Conservation (phyloP, 2,888 invertebrate species). For the Napeogenes inachia region DNA sequence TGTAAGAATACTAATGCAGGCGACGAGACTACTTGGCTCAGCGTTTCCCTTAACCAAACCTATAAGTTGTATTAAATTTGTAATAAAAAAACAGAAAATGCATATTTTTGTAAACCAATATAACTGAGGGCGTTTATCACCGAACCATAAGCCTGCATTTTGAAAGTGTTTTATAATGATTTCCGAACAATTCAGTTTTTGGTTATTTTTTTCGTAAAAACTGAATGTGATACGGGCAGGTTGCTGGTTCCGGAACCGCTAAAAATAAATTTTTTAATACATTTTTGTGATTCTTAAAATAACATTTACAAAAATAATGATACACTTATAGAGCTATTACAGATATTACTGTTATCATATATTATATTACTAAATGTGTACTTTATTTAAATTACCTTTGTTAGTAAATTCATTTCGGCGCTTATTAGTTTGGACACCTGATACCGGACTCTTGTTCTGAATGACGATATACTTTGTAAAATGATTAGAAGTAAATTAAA, state of each 20-base stretch:
- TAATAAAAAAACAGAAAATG: conserved; percentile 40
- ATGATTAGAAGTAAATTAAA: no score
- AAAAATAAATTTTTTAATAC: background rate
- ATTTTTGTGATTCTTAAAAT: no score
- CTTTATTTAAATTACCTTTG: no score
- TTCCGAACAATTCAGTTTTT: conserved; percentile 27
- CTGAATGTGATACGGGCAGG: background rate
- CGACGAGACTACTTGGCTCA: conserved; percentile 47
- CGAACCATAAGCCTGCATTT: conserved; percentile 40
- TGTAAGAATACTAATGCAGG: conserved; percentile 54
- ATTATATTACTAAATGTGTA: no score
- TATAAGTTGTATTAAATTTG: conserved; percentile 43
- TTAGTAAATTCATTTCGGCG: no score
- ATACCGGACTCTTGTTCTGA: no score
- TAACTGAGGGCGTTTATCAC: conserved; percentile 27
- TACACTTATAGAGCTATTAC: no score
- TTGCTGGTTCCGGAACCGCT: background rate
- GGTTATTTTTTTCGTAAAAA: no score
- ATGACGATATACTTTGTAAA: no score
- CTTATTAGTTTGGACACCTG: no score
- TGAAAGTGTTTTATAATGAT: conserved; percentile 31
- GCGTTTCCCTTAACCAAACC: conserved; percentile 39
- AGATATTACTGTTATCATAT: no score
- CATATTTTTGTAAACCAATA: conserved; percentile 38
- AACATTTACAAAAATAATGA: no score